These are phyloP conservation scores for Lagodon rhomboides DNA, from an alignment of 2,797 vertebrate species.

Conservation along the genomic window DNA sequence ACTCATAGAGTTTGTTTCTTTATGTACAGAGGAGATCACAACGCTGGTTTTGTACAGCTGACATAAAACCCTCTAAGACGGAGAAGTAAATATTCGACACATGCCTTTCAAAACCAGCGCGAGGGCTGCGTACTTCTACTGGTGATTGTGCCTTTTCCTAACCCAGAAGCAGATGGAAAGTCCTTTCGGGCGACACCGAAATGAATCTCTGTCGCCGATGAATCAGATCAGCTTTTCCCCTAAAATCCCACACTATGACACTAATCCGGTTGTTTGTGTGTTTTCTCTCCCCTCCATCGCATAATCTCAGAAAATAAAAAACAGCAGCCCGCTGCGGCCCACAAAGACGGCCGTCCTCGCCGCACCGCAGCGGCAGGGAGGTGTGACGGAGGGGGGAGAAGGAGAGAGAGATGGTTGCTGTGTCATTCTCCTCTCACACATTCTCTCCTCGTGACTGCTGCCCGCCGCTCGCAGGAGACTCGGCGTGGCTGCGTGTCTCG, in stretches of 20 bases:
- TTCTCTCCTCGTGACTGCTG: conserved; percentile 58
- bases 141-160: not conserved
- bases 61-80: not conserved
- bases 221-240: conserved; percentile 46
- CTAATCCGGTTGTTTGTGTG: conserved; percentile 55
- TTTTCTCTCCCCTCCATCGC: conserved; percentile 47
- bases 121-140: not conserved
- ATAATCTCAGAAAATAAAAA: conserved; percentile 61
- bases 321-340: conserved; percentile 36
- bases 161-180: conserved; percentile 14
- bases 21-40: not conserved
- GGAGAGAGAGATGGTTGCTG: conserved; percentile 51
- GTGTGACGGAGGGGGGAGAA: conserved; percentile 3
- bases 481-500: not conserved
- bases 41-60: not conserved
- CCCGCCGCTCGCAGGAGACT: conserved; percentile 44
- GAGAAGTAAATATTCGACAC: not conserved
- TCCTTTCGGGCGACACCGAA: conserved; percentile 22
- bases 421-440: conserved; percentile 57
- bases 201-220: conserved; percentile 35
- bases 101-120: not conserved
- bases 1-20: not conserved
- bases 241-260: conserved; percentile 50
- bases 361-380: conserved; percentile 5
- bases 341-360: conserved; percentile 16